Percentiles rank a stretch among this genome's conserved stretches.
phyloP scores from a whole-genome alignment of 2,797 vertebrate genomes.

The Trachops cirrhosus region DNA sequence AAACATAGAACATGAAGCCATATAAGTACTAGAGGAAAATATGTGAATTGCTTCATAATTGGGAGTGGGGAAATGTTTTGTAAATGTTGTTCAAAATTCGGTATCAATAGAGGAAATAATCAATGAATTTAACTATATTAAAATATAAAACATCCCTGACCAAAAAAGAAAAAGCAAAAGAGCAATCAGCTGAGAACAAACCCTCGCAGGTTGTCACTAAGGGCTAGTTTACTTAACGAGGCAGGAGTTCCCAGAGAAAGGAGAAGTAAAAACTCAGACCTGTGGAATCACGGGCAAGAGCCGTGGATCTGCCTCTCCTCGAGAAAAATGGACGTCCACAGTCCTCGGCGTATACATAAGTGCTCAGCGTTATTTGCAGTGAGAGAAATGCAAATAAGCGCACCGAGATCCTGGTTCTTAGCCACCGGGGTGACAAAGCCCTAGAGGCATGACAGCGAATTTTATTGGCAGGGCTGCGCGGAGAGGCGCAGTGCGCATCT shows the following conservation, averaged over 20 bases:
- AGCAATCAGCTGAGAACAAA: background rate
- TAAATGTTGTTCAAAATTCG: background rate
- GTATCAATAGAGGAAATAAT: background rate
- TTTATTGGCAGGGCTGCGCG: accelerated
- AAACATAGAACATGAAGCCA: background rate
- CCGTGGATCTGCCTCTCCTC: background rate
- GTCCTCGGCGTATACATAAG: background rate
- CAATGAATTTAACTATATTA: background rate
- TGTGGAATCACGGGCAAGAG: too few relatives aligned
- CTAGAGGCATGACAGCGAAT: background rate
- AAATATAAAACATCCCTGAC: background rate
- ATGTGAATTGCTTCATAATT: background rate
- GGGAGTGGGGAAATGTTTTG: background rate
- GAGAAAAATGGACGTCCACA: accelerated
- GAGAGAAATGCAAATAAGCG: background rate
- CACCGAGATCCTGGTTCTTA: background rate
- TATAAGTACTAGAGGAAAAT: background rate
- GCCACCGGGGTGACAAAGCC: background rate
- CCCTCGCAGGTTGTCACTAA: background rate
- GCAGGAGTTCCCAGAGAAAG: background rate
- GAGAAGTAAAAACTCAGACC: background rate
- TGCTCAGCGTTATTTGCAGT: background rate
- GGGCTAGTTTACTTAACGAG: background rate
- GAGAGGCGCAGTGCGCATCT: accelerated
- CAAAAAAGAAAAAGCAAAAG: background rate